phyloP scores from a whole-genome alignment of 2,113 vertebrate species.

The Hucho hucho region DNA sequence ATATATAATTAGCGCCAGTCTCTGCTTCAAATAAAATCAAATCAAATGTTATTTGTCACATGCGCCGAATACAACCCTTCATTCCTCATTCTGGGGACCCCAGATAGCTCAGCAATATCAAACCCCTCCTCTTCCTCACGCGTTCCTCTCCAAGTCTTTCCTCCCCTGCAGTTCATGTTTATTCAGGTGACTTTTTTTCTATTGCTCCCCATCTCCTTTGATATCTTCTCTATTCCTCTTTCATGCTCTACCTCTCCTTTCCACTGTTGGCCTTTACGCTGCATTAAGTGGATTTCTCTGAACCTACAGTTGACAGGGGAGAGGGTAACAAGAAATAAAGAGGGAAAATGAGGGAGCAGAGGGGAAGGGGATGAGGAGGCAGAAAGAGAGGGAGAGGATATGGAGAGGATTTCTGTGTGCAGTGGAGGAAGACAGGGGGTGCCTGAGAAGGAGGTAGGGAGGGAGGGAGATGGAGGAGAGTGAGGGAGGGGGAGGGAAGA shows the following conservation, averaged over 20 bases:
- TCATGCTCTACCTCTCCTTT: conserved; percentile 32
- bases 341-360: conserved; percentile 9
- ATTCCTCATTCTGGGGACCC: no score
- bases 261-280: conserved; percentile 32
- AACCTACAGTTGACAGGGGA: conserved; percentile 17
- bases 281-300: conserved; percentile 19
- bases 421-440: neutral
- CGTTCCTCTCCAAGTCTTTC: no score
- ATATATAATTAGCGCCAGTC: no score
- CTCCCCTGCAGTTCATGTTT: no score
- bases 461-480: conserved; percentile 14
- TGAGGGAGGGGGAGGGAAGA: conserved; percentile 53
- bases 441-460: conserved; percentile 12
- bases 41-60: no score
- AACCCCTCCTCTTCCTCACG: no score
- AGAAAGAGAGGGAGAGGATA: conserved; percentile 14
- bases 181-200: no score
- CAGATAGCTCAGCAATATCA: no score
- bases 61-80: no score
- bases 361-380: conserved; percentile 8
- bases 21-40: no score
- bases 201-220: no score
- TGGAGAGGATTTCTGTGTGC: conserved; percentile 12
- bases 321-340: conserved; percentile 4
- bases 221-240: conserved; percentile 19